Evolutionary conservation across 2,888 invertebrate species (phyloP).

Genomic region (Cryptosula pallasiana): DNA sequence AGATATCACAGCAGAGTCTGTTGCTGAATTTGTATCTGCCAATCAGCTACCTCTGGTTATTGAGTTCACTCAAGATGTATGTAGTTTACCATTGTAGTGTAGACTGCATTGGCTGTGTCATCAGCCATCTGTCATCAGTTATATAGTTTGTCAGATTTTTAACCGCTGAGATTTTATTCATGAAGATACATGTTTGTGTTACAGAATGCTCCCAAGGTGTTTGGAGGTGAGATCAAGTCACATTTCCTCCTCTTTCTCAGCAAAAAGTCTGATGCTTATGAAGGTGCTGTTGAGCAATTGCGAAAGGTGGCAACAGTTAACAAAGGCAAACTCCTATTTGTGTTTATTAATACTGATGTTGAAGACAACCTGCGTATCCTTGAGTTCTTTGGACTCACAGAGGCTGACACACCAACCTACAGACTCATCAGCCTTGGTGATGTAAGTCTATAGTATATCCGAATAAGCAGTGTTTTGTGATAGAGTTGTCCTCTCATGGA

Average conservation of each 20-base stretch:
- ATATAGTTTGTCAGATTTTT: too few species aligned
- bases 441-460: too few species aligned
- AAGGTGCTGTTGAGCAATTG: conserved; percentile 71
- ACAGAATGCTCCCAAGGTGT: conserved; percentile 89
- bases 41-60: conserved; percentile 84
- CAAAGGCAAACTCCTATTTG: conserved; percentile 86
- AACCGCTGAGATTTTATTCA: too few species aligned
- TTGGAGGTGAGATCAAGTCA: conserved; percentile 94
- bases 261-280: conserved; percentile 68
- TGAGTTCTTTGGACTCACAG: conserved; percentile 98
- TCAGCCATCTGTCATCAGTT: too few species aligned
- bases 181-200: conserved; percentile 27
- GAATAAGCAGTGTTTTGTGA: too few species aligned
- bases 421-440: conserved; percentile 90
- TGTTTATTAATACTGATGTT: conserved; percentile 89
- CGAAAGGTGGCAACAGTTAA: conserved; percentile 79
- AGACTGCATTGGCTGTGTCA: too few species aligned
- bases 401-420: conserved; percentile 67
- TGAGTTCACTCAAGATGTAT: conserved; percentile 85
- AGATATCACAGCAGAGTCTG: conserved; percentile 58
- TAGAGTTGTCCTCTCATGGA: too few species aligned
- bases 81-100: conserved; percentile 23
- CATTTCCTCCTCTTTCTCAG: conserved; percentile 92
- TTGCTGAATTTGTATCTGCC: conserved; percentile 76
- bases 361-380: conserved; percentile 94